phyloP scores from a whole-genome alignment of 92 coral and sea anemone species.

The Palythoa grandiflora region DNA sequence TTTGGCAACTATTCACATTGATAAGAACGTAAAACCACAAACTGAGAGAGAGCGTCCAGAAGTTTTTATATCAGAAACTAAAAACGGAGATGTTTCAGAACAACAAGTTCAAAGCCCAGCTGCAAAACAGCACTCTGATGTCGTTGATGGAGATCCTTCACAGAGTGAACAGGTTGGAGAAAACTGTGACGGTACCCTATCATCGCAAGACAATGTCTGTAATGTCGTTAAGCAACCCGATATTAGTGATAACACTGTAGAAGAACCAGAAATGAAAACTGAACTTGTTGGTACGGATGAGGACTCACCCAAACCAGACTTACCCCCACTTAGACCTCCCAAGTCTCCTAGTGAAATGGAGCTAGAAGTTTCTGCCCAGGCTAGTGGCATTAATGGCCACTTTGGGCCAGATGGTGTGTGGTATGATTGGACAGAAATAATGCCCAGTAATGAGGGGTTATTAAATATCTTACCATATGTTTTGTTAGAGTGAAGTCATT shows the following conservation, averaged over 20 bases:
- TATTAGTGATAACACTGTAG: background rate
- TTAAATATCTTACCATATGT: slow-evolving; percentile 91
- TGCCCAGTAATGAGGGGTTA: slow-evolving; percentile 83
- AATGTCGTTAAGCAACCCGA: background rate
- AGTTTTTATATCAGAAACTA: background rate
- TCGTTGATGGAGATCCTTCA: slow-evolving; percentile 22
- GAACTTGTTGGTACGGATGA: slow-evolving; percentile 39
- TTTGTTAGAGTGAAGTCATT: slow-evolving; percentile 80
- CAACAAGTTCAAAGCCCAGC: background rate
- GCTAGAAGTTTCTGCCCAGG: slow-evolving; percentile 77
- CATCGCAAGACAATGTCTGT: background rate
- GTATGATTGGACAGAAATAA: slow-evolving; percentile 90
- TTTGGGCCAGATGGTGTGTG: slow-evolving; percentile 87
- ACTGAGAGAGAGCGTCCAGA: slow-evolving; percentile 7
- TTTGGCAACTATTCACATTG: slow-evolving; percentile 19
- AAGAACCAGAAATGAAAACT: background rate
- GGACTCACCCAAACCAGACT: slow-evolving; percentile 29
- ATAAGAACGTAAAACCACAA: background rate
- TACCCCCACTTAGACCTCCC: slow-evolving; percentile 42
- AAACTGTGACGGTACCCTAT: slow-evolving; percentile 24
- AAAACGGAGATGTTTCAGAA: slow-evolving; percentile 11
- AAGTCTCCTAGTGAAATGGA: slow-evolving; percentile 70
- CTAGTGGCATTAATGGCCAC: slow-evolving; percentile 91
- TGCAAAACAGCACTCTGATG: background rate
- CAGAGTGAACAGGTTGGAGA: slow-evolving; percentile 21